phyloP scores from a whole-genome alignment of 2,888 invertebrate genomes.

The Choreutis nemorana region DNA sequence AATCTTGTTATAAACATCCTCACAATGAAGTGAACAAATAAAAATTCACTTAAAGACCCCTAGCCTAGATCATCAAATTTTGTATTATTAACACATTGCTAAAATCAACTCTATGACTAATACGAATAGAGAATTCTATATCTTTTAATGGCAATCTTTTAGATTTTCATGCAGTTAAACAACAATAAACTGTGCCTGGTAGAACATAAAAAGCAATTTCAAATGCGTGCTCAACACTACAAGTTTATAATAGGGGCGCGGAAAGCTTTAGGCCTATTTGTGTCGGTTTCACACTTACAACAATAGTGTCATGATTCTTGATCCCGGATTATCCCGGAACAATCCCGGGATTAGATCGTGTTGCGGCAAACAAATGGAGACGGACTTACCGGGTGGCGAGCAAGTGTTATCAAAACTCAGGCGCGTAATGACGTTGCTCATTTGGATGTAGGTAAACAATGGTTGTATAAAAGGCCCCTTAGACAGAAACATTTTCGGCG shows the following conservation, averaged over 20 bases:
- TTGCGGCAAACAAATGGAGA: conserved; percentile 61
- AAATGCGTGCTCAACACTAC: too few relatives aligned
- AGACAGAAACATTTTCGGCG: too few relatives aligned
- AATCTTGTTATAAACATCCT: conserved; percentile 44
- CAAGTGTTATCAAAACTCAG: conserved; percentile 29
- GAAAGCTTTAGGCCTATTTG: conserved; percentile 57
- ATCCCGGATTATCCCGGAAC: conserved; percentile 59
- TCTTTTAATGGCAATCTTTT: too few relatives aligned
- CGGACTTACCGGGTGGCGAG: conserved; percentile 39
- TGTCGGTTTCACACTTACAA: conserved; percentile 67
- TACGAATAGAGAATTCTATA: too few relatives aligned
- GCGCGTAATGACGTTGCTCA: conserved; percentile 43
- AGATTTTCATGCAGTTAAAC: too few relatives aligned
- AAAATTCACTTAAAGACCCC: conserved; percentile 38
- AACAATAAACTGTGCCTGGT: too few relatives aligned
- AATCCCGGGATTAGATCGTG: conserved; percentile 56
- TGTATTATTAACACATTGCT: too few relatives aligned
- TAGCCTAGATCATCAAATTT: too few relatives aligned
- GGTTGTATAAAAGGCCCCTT: too few relatives aligned
- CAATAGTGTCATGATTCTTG: conserved; percentile 67
- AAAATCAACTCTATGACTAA: too few relatives aligned
- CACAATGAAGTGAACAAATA: conserved; percentile 40
- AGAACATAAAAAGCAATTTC: too few relatives aligned
- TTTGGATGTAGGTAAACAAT: too few relatives aligned
- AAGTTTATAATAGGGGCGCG: conserved; percentile 21